Conservation (phyloP, 1,140 invertebrate species). For the Drosophila bifasciata region DNA sequence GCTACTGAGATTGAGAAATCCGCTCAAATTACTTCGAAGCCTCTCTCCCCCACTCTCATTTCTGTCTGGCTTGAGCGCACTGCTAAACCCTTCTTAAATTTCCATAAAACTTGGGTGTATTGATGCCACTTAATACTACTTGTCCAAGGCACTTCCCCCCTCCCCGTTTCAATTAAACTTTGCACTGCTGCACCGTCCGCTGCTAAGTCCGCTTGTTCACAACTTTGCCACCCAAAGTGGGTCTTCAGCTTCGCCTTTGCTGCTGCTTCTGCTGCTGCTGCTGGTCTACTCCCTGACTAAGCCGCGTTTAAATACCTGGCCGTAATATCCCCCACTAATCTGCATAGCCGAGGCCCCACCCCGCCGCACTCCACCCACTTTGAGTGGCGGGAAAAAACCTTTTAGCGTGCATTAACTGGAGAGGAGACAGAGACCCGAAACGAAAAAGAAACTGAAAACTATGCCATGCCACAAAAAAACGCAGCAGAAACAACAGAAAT, state of each 20-base stretch:
- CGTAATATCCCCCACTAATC: conserved; percentile 71
- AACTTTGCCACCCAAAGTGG: conserved; percentile 68
- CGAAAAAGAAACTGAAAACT: conserved; percentile 44
- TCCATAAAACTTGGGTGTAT: conserved; percentile 41
- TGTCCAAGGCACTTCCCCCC: conserved; percentile 8
- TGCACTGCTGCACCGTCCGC: conserved; percentile 63
- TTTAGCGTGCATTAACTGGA: conserved; percentile 74
- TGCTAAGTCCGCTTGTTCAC: conserved; percentile 69
- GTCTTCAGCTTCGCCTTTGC: conserved; percentile 24
- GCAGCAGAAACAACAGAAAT: conserved; percentile 39
- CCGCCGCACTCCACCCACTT: conserved; percentile 29
- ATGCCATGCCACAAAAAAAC: conserved; percentile 33
- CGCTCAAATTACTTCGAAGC: conserved; percentile 38
- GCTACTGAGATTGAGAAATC: conserved; percentile 51
- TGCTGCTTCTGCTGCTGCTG: conserved; percentile 17
- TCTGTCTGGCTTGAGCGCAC: background rate
- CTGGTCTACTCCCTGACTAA: conserved; percentile 45
- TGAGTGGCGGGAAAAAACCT: conserved; percentile 61
- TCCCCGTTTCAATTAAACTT: conserved; percentile 67
- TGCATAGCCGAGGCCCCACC: conserved; percentile 50
- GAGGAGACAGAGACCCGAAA: conserved; percentile 17
- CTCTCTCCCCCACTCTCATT: background rate
- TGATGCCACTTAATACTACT: conserved; percentile 66
- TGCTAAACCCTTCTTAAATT: conserved; percentile 60
- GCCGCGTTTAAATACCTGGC: conserved; percentile 76